Evolutionary conservation across 2,888 invertebrate genomes (phyloP).

Genomic region (Drosophila subsilvestris): DNA sequence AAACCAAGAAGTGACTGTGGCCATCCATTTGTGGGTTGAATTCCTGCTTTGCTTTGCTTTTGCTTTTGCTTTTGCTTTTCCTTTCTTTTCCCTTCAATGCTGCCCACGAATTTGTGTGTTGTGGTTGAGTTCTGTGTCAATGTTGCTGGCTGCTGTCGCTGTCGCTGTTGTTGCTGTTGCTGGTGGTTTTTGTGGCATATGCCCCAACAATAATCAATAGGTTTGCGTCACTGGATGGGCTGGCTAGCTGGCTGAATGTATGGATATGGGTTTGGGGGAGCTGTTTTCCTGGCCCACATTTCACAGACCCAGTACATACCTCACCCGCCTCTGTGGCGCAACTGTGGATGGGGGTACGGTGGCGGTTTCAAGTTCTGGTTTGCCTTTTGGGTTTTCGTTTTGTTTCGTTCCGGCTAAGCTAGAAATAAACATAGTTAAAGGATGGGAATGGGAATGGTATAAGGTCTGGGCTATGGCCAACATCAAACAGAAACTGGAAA

Average conservation of each 20-base stretch:
- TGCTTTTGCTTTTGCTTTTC: no score
- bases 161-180: conserved; percentile 3
- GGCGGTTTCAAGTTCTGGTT: conserved; percentile 27
- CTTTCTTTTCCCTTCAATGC: conserved; percentile 22
- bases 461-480: conserved; percentile 17
- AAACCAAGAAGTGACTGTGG: background rate
- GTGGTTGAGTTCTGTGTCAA: conserved; percentile 40
- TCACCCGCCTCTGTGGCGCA: background rate
- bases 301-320: conserved; percentile 5
- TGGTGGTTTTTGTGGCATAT: conserved; percentile 49
- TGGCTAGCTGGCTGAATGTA: conserved; percentile 23
- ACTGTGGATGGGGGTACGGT: background rate
- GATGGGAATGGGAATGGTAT: background rate
- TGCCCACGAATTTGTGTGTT: conserved; percentile 43
- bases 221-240: conserved; percentile 70
- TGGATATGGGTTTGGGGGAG: conserved; percentile 31
- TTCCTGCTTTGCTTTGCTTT: conserved; percentile 15
- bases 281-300: conserved; percentile 27
- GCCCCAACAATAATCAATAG: conserved; percentile 69
- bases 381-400: conserved; percentile 28
- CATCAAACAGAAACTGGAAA: conserved; percentile 17
- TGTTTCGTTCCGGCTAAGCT: conserved; percentile 35
- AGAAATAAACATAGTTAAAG: conserved; percentile 40
- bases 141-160: conserved; percentile 5
- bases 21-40: background rate